Evolutionary conservation across 2,797 vertebrate genomes (phyloP).

Genomic region (Clamator glandarius): DNA sequence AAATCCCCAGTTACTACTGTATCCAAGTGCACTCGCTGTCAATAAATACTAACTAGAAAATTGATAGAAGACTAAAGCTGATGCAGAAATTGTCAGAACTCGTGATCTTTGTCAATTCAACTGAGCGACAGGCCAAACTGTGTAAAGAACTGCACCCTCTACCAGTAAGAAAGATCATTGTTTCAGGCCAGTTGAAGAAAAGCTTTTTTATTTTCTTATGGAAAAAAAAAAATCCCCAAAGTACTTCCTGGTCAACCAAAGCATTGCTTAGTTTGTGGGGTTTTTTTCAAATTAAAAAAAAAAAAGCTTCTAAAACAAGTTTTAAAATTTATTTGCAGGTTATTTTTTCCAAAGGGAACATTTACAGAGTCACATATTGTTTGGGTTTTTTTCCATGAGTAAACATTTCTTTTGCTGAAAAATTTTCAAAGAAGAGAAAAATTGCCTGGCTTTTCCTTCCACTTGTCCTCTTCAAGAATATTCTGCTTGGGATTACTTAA

Average conservation of each 20-base stretch:
- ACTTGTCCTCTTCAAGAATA: not conserved
- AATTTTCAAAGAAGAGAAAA: not conserved
- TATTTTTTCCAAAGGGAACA: not conserved
- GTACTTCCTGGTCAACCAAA: not conserved
- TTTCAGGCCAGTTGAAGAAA: not conserved
- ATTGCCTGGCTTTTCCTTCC: not conserved
- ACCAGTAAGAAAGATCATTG: not conserved
- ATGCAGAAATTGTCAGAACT: not conserved
- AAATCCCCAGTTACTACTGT: not conserved
- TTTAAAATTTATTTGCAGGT: not conserved
- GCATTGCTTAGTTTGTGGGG: not conserved
- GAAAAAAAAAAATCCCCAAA: rapidly evolving
- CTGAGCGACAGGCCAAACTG: not conserved
- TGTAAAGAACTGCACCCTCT: not conserved
- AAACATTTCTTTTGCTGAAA: not conserved
- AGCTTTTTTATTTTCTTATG: not conserved
- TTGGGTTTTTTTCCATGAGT: rapidly evolving
- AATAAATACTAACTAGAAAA: not conserved
- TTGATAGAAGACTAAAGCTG: not conserved
- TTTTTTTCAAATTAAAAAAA: not conserved
- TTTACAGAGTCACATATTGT: not conserved
- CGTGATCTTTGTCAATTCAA: not conserved
- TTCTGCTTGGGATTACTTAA: not conserved
- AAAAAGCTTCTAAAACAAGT: not conserved
- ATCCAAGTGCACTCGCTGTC: not conserved